Evolutionary conservation across 2,113 vertebrate species (phyloP), one percentile per base, ranked within the genome.

Genomic region (Dolichotis patagonum): DNA sequence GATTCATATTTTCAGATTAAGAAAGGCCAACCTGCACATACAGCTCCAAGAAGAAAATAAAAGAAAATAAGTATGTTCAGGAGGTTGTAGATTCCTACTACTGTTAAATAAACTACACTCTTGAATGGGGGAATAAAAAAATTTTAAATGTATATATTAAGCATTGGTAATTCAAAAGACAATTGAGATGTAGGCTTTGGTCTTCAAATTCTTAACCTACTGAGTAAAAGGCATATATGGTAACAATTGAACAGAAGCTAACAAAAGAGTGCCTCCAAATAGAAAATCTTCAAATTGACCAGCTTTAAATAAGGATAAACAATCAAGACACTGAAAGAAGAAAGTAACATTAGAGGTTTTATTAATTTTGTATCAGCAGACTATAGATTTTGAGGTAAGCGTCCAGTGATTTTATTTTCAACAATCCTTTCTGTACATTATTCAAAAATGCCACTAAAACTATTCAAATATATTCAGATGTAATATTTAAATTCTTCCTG

Each of bases 21-120:
- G 0, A 7, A 91, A 41, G 32, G 12, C 17, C 35, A 67, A 77
- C 17, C 38, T 78, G 5, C 17, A 46, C 8, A 56, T 54, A 65
- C 0, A 41, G 30, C 54, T 30, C 16, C 75, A 82, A 97, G 73
- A 92, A 77, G 20, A 83, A n/a, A n/a, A n/a, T 3, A 52, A 30
- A 88, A 97, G 71, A 71, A 56, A 96, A 93, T 12, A 11, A 82
- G 91, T 3, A 94, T 17, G 82, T 8, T 43, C 46, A 88, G 19
- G 26, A 73, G n/a, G 38, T 38, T 38, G 46, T 2, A 78, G 63
- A 52, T 94, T 73, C 87, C 77, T 85, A 87, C 20, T 71, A 35
- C 52, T 93, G 19, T 65, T 94, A 46, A 91, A 88, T 52, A 88
- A 92, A 81, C 46, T 78, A 92, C 10, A 20, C n/a, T n/a, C n/a